phyloP scores from a whole-genome alignment of 2,797 vertebrate species.

The Rhinella marina region DNA sequence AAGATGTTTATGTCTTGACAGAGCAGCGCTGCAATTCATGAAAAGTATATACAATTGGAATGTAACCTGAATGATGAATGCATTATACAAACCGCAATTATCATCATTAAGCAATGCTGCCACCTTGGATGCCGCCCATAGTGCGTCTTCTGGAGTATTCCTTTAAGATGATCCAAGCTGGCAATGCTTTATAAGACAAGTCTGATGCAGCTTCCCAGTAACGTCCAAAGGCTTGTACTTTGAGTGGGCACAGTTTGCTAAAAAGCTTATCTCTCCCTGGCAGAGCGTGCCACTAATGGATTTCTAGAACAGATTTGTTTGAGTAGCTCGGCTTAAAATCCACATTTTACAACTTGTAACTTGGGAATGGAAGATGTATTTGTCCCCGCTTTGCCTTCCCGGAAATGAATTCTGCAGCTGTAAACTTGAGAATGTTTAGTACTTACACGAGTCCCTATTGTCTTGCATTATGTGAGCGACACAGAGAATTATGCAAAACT shows the following conservation, averaged over 20 bases:
- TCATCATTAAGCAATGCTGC: neutral
- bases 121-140: neutral
- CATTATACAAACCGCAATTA: neutral
- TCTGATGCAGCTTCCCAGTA: neutral
- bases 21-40: no score
- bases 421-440: neutral
- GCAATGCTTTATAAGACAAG: neutral
- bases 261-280: slow-evolving; percentile 8
- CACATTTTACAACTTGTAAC: neutral
- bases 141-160: neutral
- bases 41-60: no score
- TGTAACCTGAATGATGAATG: neutral
- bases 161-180: neutral
- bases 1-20: no score
- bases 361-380: neutral
- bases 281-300: neutral
- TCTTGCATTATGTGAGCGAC: neutral
- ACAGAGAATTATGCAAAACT: neutral
- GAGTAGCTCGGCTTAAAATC: neutral
- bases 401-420: neutral
- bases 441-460: neutral
- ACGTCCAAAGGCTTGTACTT: neutral
- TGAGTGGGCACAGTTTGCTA: neutral
- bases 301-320: neutral
- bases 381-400: slow-evolving; percentile 9